Conservation (phyloP, 2,113 vertebrate species). For the Hiodon alosoides region DNA sequence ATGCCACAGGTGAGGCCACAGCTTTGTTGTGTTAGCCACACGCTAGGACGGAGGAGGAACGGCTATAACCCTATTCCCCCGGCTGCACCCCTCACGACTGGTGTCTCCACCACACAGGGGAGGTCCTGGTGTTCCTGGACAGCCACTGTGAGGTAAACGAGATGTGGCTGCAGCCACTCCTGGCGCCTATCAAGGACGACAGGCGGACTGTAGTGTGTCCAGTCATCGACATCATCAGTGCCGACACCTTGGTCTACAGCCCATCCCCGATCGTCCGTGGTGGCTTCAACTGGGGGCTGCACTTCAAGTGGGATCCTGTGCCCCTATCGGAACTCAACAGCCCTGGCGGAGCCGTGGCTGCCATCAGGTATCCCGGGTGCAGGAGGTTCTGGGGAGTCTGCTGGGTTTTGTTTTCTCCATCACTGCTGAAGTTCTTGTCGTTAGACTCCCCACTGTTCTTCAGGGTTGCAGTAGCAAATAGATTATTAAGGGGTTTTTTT, state of each 20-base stretch:
- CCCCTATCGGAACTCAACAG: constrained; percentile 74
- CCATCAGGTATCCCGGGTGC: constrained; percentile 70
- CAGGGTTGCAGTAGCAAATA: too few relatives aligned
- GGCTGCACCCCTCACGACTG: neutral
- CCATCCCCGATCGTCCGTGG: constrained; percentile 88
- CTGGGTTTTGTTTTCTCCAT: neutral
- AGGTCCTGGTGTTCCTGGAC: constrained; percentile 92
- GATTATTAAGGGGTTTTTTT: too few relatives aligned
- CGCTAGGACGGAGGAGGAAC: neutral
- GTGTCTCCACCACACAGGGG: constrained; percentile 60
- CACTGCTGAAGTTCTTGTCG: too few relatives aligned
- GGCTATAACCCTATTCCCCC: neutral
- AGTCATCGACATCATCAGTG: constrained; percentile 94
- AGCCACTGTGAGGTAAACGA: constrained; percentile 95
- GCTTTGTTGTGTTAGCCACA: neutral
- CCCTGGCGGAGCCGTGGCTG: constrained; percentile 64
- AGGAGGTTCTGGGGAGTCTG: neutral
- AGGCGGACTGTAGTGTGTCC: constrained; percentile 81
- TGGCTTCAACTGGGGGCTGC: constrained; percentile 98
- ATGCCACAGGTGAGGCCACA: constrained; percentile 71
- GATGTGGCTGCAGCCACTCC: constrained; percentile 83
- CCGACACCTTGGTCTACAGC: constrained; percentile 86
- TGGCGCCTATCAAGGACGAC: constrained; percentile 69
- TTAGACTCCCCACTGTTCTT: too few relatives aligned
- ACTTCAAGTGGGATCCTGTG: constrained; percentile 97